A percentile compares a stretch with the other conserved stretches of the same genome.
These are phyloP conservation scores for Sarcophaga variegata DNA, from an alignment of 2,888 invertebrate genomes.

Conservation along the genomic window DNA sequence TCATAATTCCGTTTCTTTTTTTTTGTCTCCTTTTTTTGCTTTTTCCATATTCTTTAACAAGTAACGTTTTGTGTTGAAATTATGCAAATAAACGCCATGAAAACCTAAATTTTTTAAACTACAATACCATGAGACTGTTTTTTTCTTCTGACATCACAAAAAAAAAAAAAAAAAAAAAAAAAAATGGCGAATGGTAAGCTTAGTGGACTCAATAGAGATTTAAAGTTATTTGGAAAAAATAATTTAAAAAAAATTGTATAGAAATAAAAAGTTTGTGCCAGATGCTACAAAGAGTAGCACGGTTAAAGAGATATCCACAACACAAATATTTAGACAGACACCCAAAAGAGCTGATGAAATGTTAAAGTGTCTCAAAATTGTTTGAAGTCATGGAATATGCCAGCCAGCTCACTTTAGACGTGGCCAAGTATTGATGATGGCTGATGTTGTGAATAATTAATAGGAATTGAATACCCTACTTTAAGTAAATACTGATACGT, in stretches of 20 bases:
- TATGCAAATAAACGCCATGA: slow-evolving; percentile 65
- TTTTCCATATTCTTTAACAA: background rate
- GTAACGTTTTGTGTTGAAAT: slow-evolving; percentile 63
- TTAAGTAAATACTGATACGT: background rate
- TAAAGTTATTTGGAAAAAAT: slow-evolving; percentile 11
- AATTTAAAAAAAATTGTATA: background rate
- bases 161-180: background rate
- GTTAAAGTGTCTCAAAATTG: slow-evolving; percentile 45
- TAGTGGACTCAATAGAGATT: slow-evolving; percentile 27
- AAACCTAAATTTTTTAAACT: slow-evolving; percentile 38
- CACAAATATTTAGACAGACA: slow-evolving; percentile 19
- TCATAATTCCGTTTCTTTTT: background rate
- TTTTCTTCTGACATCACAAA: background rate
- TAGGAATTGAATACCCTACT: background rate
- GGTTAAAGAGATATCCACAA: background rate
- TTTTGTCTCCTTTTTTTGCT: background rate
- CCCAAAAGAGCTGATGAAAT: slow-evolving; percentile 54
- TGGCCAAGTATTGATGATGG: slow-evolving; percentile 4
- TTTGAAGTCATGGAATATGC: slow-evolving; percentile 35
- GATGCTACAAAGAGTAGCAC: background rate
- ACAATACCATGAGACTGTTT: slow-evolving; percentile 26
- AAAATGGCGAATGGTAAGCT: background rate
- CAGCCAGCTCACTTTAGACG: background rate
- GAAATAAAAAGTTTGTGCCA: background rate
- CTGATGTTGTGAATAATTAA: slow-evolving; percentile 34